Conservation (phyloP, 2,113 vertebrate species). For the Pseudonaja textilis region DNA sequence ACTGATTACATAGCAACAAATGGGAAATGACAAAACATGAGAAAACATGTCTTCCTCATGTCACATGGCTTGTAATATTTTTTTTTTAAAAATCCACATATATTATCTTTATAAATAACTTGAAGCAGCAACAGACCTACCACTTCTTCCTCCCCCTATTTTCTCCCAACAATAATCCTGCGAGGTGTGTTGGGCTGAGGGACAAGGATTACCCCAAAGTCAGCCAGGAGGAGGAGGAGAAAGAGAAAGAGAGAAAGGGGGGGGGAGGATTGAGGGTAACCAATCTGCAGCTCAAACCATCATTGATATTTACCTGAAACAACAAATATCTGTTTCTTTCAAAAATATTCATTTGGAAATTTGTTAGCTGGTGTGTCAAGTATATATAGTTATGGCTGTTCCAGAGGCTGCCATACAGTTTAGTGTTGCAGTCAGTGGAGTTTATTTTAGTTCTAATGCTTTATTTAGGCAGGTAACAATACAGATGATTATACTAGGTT, state of each 20-base stretch:
- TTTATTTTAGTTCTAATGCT: constrained; percentile 38
- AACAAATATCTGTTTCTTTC: constrained; percentile 73
- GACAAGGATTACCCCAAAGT: too few relatives aligned
- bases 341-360: constrained; percentile 87
- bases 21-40: background rate
- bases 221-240: too few relatives aligned
- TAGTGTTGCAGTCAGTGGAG: constrained; percentile 51
- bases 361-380: constrained; percentile 77
- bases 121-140: background rate
- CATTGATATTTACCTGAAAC: constrained; percentile 61
- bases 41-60: background rate
- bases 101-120: background rate
- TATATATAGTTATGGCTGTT: constrained; percentile 65
- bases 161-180: too few relatives aligned
- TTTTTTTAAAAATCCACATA: background rate
- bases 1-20: background rate
- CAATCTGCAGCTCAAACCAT: constrained; percentile 70
- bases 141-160: too few relatives aligned
- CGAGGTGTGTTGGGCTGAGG: too few relatives aligned
- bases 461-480: constrained; percentile 49
- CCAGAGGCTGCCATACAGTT: constrained; percentile 65
- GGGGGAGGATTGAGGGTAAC: constrained; percentile 52
- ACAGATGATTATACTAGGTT: constrained; percentile 45
- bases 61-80: background rate
- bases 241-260: background rate